Evolutionary conservation across 2,888 invertebrate species (phyloP).

Genomic region (Drosophila multiciliata): DNA sequence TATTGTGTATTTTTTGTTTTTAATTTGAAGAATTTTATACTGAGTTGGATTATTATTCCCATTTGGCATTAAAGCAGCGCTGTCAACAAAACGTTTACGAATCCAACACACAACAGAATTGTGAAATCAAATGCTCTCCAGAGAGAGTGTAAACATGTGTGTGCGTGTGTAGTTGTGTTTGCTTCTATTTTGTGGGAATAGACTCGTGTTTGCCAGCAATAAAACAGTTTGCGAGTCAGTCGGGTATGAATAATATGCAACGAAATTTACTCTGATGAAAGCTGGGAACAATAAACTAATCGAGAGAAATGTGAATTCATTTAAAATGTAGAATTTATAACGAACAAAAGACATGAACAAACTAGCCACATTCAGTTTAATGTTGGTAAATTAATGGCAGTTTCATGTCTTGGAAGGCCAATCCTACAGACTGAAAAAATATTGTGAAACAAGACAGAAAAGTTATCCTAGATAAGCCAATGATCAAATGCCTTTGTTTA

Average conservation of each 20-base stretch:
- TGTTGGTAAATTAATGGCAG: neutral
- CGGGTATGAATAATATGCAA: conserved; percentile 1
- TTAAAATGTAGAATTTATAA: neutral
- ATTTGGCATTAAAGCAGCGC: neutral
- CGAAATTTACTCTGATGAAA: neutral
- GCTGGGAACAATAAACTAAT: conserved; percentile 4
- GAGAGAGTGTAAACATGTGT: neutral
- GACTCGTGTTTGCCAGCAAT: neutral
- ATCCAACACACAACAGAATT: conserved; percentile 21
- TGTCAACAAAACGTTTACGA: conserved; percentile 18
- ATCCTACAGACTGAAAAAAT: neutral
- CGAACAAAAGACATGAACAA: neutral
- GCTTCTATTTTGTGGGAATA: neutral
- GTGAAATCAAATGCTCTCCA: conserved; percentile 24
- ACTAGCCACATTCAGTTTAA: neutral
- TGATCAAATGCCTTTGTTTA: neutral
- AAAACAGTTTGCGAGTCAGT: too few relatives aligned
- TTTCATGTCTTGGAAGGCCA: neutral
- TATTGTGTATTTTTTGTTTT: neutral
- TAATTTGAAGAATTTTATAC: neutral
- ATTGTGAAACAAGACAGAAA: neutral
- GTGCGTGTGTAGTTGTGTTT: neutral
- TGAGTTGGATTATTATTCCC: conserved; percentile 1
- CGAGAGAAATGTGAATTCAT: neutral
- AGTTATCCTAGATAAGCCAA: neutral